Base-by-base conservation (phyloP, 2,797 vertebrate genomes). In the Acanthiza pusilla region DNA sequence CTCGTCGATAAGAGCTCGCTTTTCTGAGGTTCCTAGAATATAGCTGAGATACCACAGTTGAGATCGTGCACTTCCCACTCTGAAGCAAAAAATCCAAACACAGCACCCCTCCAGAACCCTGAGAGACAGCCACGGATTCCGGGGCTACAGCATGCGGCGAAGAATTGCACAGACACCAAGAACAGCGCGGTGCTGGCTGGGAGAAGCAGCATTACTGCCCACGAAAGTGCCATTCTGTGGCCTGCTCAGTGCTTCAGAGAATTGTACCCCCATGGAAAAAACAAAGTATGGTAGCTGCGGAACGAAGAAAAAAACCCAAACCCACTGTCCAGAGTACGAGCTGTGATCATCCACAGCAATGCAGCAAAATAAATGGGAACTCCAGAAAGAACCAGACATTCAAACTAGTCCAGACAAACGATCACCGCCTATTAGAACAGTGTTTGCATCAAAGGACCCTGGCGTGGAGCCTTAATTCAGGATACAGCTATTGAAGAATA, bases 1-100 rank as follows among this genome's bases (percentile, higher is more conserved):
- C 83, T 98, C 97, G 86, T 97, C 98, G 93, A 97, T 85, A 95
- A 91, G 42, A 91, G 98, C 97, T 95, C 97, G 97, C 94, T 99
- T 98, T 89, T 86, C 96, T 9, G 98, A 96, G 65, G 98, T 98
- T 38, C 99, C 99, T 79, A 99, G 94, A 85, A 98, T 92, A 45
- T 99, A 99, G 95, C 99, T 99, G 97, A 85, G 45, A 36, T 36
- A 36, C 36, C 36, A 36, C 36, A 36, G 36, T 36, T 36, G 36
- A 36, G 36, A 36, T 36, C 36, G 36, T 36, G 36, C 36, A 36
- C 36, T 36, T 36, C 36, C 36, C 36, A 36, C 36, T 36, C 36
- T 36, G 36, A 36, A 36, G 36, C 36, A 8, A 36, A 36, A 36
- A 36, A 36, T 36, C 8, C 36, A 36, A 36, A 36, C 36, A 36